Conservation (phyloP, 1,140 invertebrate genomes). For the Pseudomyrmex sp. region DNA sequence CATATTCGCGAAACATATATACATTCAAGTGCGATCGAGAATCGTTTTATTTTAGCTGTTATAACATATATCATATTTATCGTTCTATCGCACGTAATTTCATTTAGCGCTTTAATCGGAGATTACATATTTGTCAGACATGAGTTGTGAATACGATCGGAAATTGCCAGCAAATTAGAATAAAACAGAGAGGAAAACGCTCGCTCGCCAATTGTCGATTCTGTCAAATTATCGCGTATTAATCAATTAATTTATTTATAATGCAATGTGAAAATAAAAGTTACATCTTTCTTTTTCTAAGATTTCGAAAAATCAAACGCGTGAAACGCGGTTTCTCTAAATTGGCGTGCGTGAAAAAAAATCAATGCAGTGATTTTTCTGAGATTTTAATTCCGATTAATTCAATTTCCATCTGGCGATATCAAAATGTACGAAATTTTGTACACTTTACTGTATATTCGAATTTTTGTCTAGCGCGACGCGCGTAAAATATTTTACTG, state of each 20-base stretch:
- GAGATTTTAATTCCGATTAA: background rate
- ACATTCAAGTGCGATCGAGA: constrained; percentile 10
- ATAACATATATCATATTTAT: constrained; percentile 14
- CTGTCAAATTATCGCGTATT: constrained; percentile 51
- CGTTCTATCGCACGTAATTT: constrained; percentile 43
- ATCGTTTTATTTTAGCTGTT: constrained; percentile 13
- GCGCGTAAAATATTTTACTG: background rate
- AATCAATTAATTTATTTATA: constrained; percentile 18
- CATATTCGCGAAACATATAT: background rate
- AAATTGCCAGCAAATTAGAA: constrained; percentile 66
- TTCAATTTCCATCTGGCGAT: background rate
- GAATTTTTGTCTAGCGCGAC: background rate
- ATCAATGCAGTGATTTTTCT: constrained; percentile 28
- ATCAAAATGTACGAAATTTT: too few relatives aligned
- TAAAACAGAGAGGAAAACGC: constrained; percentile 63
- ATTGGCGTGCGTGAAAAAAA: background rate
- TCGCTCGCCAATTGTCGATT: constrained; percentile 57
- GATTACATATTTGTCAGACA: constrained; percentile 37
- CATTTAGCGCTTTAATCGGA: constrained; percentile 41
- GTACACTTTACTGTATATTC: background rate
- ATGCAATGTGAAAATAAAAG: constrained; percentile 29
- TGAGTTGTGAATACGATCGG: constrained; percentile 61
- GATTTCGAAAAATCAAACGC: background rate
- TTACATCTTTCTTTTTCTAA: background rate
- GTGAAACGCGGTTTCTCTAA: background rate